These are phyloP conservation scores for Lagodon rhomboides DNA, from an alignment of 2,797 vertebrate species.

Conservation along the genomic window DNA sequence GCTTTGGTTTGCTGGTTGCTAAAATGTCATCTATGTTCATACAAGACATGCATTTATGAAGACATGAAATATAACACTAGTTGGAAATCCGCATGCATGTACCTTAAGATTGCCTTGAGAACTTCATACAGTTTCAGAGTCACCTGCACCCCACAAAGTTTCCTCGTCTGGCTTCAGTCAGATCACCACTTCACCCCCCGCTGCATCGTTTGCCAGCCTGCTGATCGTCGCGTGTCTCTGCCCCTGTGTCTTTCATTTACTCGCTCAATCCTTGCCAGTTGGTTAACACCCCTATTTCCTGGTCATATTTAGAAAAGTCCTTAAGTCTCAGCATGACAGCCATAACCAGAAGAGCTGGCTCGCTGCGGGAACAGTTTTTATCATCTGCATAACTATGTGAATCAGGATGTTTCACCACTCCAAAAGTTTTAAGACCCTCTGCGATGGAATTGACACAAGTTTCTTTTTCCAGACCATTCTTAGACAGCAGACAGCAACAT, in stretches of 20 bases:
- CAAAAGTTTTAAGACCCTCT: not conserved
- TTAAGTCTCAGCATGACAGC: conserved; percentile 3
- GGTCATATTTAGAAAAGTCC: conserved; percentile 15
- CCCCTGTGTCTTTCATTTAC: conserved; percentile 22
- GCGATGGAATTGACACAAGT: conserved; percentile 5
- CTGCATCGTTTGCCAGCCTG: conserved; percentile 8
- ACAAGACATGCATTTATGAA: not conserved
- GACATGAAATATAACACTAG: not conserved
- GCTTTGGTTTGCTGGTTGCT: not conserved
- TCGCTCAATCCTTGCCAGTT: conserved; percentile 16
- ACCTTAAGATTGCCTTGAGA: not conserved
- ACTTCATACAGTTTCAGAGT: not conserved
- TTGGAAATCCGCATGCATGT: not conserved
- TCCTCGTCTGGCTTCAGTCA: not conserved
- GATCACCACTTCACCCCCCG: conserved; percentile 12
- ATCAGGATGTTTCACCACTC: not conserved
- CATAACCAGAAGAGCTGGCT: not conserved
- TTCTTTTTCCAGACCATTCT: conserved; percentile 17
- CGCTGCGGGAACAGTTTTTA: not conserved
- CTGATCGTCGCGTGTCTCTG: conserved; percentile 13
- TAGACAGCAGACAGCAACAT: conserved; percentile 2
- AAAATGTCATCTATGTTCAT: not conserved
- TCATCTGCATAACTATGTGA: not conserved
- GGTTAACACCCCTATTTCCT: conserved; percentile 14
- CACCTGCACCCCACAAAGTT: not conserved